A percentile compares a stretch with the other conserved stretches of the same genome.
Conservation (phyloP, 2,797 vertebrate genomes). For the Miichthys miiuy region DNA sequence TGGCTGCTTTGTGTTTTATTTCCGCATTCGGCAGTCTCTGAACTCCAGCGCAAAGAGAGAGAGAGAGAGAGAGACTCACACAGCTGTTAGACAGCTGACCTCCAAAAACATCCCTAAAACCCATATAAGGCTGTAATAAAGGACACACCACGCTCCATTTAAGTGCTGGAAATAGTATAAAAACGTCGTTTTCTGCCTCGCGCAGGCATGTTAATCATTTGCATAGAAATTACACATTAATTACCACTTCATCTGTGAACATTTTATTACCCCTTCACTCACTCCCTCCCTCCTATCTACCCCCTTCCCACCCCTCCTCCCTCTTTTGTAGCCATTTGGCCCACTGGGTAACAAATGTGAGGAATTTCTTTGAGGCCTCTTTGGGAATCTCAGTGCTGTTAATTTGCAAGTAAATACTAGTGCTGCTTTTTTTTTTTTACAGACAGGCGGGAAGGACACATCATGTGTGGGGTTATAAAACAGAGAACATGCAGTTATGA, state of each 20-base stretch:
- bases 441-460: slow-evolving; percentile 32
- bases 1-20: slow-evolving; percentile 28
- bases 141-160: slow-evolving; percentile 36
- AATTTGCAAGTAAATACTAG: slow-evolving; percentile 83
- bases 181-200: slow-evolving; percentile 48
- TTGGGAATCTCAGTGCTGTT: slow-evolving; percentile 74
- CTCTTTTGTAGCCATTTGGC: slow-evolving; percentile 72
- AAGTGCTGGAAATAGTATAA: slow-evolving; percentile 17
- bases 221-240: slow-evolving; percentile 73
- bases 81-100: slow-evolving; percentile 64
- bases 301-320: background rate
- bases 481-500: slow-evolving; percentile 5
- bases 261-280: slow-evolving; percentile 55
- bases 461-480: slow-evolving; percentile 13
- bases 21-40: slow-evolving; percentile 43
- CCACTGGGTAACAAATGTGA: slow-evolving; percentile 75
- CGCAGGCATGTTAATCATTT: slow-evolving; percentile 54
- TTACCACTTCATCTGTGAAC: slow-evolving; percentile 62
- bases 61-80: background rate
- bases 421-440: slow-evolving; percentile 32
- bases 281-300: background rate
- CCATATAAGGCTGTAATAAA: slow-evolving; percentile 30
- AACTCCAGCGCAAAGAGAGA: slow-evolving; percentile 9
- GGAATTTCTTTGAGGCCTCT: slow-evolving; percentile 81
- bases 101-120: slow-evolving; percentile 47